Conservation (phyloP, 2,888 invertebrate species). For the Chaetogeoica ovagalla region DNA sequence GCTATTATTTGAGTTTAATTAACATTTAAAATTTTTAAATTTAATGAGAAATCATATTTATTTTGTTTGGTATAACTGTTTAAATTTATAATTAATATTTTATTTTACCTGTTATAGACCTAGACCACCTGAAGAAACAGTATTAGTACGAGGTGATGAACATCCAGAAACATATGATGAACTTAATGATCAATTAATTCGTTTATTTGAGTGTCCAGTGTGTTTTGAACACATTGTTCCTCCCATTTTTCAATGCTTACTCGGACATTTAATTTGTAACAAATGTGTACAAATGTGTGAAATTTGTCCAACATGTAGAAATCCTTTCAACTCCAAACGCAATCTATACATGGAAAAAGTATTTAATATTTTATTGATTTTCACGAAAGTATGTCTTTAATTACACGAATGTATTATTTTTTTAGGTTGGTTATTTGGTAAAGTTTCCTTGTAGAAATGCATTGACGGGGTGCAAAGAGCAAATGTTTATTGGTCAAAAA, state of each 20-base stretch:
- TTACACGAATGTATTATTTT: neutral
- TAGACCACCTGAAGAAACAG: neutral
- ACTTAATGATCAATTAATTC: constrained; percentile 59
- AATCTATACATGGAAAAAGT: constrained; percentile 66
- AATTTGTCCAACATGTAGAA: constrained; percentile 67
- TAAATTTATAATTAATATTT: neutral
- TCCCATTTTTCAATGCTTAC: constrained; percentile 68
- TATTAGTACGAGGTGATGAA: constrained; percentile 2
- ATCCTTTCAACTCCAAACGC: constrained; percentile 60
- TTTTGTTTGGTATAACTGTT: too few relatives aligned
- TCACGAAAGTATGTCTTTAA: neutral
- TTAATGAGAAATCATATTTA: too few relatives aligned
- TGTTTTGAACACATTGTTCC: constrained; percentile 68
- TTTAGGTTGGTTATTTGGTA: constrained; percentile 63
- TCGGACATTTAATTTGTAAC: constrained; percentile 67
- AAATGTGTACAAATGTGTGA: constrained; percentile 65
- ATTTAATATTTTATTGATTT: constrained; percentile 16
- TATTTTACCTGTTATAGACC: constrained; percentile 1
- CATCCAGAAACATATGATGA: constrained; percentile 54
- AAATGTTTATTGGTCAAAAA: constrained; percentile 62
- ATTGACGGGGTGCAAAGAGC: constrained; percentile 61
- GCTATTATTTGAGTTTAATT: too few relatives aligned
- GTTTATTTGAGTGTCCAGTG: constrained; percentile 67
- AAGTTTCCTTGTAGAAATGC: constrained; percentile 64
- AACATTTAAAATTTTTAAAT: neutral